Evolutionary conservation across 1,140 invertebrate species (phyloP).

Genomic region (Diabrotica virgifera): DNA sequence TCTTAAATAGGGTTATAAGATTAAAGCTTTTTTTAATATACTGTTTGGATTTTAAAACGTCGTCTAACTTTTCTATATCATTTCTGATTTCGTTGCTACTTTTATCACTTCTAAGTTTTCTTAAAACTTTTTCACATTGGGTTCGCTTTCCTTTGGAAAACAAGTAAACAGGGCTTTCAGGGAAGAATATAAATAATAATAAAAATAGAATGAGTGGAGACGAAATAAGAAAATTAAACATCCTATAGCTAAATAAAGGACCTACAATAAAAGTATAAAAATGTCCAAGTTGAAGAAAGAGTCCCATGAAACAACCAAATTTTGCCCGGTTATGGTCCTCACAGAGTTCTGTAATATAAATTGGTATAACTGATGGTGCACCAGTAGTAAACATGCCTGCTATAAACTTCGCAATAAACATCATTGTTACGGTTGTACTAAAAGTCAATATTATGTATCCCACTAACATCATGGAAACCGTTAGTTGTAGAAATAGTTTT

Average conservation of each 20-base stretch:
- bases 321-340: slow-evolving; percentile 41
- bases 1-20: neutral
- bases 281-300: slow-evolving; percentile 42
- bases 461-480: slow-evolving; percentile 30
- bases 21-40: neutral
- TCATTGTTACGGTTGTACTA: slow-evolving; percentile 49
- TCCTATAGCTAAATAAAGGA: slow-evolving; percentile 39
- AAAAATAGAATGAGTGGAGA: slow-evolving; percentile 1
- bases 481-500: slow-evolving; percentile 49
- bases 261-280: slow-evolving; percentile 56
- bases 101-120: slow-evolving; percentile 11
- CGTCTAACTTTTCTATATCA: neutral
- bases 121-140: neutral
- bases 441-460: slow-evolving; percentile 24
- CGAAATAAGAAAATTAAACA: neutral
- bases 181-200: neutral
- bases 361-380: slow-evolving; percentile 51
- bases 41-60: neutral
- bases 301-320: slow-evolving; percentile 61
- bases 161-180: slow-evolving; percentile 1
- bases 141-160: neutral
- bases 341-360: slow-evolving; percentile 54
- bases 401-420: slow-evolving; percentile 43
- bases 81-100: neutral
- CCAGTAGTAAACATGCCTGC: slow-evolving; percentile 46